Base-by-base conservation (phyloP, 2,888 invertebrate species). In the Steinernema carpocapsae region DNA sequence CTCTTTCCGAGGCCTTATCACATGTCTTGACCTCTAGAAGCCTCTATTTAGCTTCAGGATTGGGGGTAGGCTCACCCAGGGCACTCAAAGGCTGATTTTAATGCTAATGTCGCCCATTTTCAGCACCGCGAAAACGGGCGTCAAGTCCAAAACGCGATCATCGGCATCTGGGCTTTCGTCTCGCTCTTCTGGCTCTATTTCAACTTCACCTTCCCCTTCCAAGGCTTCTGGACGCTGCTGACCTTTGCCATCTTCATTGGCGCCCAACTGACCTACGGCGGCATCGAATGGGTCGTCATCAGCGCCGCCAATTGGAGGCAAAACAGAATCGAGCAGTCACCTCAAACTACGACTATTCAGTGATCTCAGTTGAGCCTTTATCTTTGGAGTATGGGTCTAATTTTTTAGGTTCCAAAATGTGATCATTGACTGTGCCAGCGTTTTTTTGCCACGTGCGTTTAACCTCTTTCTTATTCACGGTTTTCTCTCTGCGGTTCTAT, bases 121-220 rank as follows among this genome's bases (percentile, higher is more conserved):
- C 24, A 74, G 71, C 70, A 80, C 81, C 75, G 77, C 19, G 70
- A 76, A 17, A 79, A 78, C 10, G 75, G 26, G 17, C 80, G 80
- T 2, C 24, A 80, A 24, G 74, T 82, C 59, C 82, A 83, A 64
- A 75, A 77, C 14, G 48, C 77, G 32, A 74, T 84, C 29, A 76
- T 85, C 29, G 73, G 72, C 12, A 76, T 83, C 72, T 86, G 86
- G 86, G 70, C 77, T 29, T 76, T 83, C 70, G 78, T 82, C 4
- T 82, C 85, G n/a, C 37, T 79, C 32, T 79, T 82, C 73, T 86
- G 86, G 86, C 79, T 78, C n/a, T 80, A 78, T 72, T 74, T 80
- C 74, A 74, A 76, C 32, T 77, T 77, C 75, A 74, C 29, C 42
- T 78, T 73, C 56, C 56, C 71, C 51, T 77, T 75, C 73, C 77